phyloP scores from a whole-genome alignment of 2,797 vertebrate species.

The Trichosurus vulpecula region DNA sequence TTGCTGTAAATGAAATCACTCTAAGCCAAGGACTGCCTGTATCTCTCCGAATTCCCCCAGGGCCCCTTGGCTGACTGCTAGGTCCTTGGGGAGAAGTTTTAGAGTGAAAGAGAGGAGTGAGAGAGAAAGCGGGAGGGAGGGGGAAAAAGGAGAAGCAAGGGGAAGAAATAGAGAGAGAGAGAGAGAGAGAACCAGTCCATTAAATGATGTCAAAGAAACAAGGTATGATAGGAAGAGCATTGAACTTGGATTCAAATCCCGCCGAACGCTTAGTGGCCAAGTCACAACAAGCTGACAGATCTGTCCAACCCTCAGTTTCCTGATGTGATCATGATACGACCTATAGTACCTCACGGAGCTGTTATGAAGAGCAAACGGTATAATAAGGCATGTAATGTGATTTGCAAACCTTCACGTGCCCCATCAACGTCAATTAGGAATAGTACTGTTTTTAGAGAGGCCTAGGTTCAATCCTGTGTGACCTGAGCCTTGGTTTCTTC shows the following conservation, averaged over 20 bases:
- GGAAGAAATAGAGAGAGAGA: too few species aligned
- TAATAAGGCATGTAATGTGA: background rate
- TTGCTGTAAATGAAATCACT: background rate
- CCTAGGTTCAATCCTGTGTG: background rate
- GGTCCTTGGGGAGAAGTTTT: background rate
- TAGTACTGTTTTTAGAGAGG: background rate
- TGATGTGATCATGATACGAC: background rate
- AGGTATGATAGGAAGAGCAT: background rate
- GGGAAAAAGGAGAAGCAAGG: accelerated
- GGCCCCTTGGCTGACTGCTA: background rate
- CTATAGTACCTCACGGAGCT: background rate
- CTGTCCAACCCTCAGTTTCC: background rate
- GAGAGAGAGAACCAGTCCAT: background rate
- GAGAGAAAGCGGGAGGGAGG: too few species aligned
- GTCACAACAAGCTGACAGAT: background rate
- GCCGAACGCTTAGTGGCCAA: too few species aligned
- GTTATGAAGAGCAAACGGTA: background rate
- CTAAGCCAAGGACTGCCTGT: background rate
- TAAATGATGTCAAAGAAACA: background rate
- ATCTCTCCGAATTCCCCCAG: background rate
- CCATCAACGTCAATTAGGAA: background rate
- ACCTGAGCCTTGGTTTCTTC: background rate
- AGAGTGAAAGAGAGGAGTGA: background rate
- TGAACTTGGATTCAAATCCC: background rate
- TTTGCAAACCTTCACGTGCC: background rate